Evolutionary conservation across 2,113 vertebrate genomes (phyloP), one percentile per base, ranked within the genome.

Genomic region (Holacanthus passer): DNA sequence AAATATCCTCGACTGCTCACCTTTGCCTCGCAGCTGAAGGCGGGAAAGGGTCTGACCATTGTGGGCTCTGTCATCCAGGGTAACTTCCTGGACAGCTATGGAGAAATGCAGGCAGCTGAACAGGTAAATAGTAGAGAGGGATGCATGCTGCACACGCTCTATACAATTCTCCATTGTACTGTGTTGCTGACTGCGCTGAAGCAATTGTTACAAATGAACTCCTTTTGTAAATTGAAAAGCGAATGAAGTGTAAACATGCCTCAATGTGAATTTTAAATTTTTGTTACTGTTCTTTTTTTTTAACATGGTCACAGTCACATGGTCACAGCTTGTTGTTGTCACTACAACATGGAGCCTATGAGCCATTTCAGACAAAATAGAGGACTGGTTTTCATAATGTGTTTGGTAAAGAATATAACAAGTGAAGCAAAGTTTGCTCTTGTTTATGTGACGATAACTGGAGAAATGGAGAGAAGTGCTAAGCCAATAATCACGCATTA

Each of bases 1-100:
- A 99, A 99, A 86, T 98, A 99, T 86, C 98, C 98, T 0, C 95
- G 98, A 24, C 91, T 99, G 91, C 95, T 99, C 74, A 99, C 98
- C 20, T 99, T 99, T 76, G 98, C 97, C 47, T 99, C 98, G 9
- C 98, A 99, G 92, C 93, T 99, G 53, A 99, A 99, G 90, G 98
- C 98, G 0, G 98, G 98, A 76, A 99, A 99, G 82, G 98, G 98
- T 77, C 92, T 99, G 81, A 99, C 98, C 59, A 99, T 99, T 1
- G 97, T 99, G 67, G 98, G 98, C 37, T 98, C 97, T 0, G 96
- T 97, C 65, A 96, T 99, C 82, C 97, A 99, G 86, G 98, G 98
- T 27, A 98, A 97, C 93, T 99, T 99, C 91, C 93, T 99, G 89
- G 97, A 99, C 80, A 98, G 96, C 64, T 99, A 97, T 0, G 98